A percentile compares a stretch with the other conserved stretches of the same genome.
Evolutionary conservation across 2,113 vertebrate genomes (phyloP).

Genomic region (Propithecus coquereli): DNA sequence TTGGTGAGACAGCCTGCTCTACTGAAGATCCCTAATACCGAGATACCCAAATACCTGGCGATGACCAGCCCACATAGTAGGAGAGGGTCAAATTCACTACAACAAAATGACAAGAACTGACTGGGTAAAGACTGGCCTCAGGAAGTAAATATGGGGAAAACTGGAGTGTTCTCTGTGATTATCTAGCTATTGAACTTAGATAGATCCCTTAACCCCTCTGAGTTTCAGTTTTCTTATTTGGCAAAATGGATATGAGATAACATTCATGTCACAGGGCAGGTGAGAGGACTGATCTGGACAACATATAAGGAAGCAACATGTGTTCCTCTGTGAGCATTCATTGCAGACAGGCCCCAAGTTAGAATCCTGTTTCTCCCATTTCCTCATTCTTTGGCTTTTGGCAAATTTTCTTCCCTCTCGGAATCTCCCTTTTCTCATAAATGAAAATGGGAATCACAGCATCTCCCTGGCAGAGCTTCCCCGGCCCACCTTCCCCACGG

Average conservation of each 20-base stretch:
- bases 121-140: neutral
- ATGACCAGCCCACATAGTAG: neutral
- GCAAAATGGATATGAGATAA: neutral
- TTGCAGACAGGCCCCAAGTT: neutral
- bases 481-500: neutral
- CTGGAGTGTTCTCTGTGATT: neutral
- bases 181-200: neutral
- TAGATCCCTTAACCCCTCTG: neutral
- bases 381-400: neutral
- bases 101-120: neutral
- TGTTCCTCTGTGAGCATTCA: neutral
- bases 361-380: neutral
- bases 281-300: neutral
- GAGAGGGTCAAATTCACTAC: neutral
- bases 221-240: neutral
- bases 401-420: neutral
- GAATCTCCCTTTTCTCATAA: neutral
- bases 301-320: neutral
- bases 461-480: neutral
- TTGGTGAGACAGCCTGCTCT: neutral
- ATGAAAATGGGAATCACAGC: neutral
- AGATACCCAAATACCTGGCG: neutral
- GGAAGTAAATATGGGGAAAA: neutral
- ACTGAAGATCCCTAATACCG: neutral
- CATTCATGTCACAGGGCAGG: fast-evolving